phyloP scores from a whole-genome alignment of 2,113 vertebrate genomes.

The Onychorhynchus coronatus region DNA sequence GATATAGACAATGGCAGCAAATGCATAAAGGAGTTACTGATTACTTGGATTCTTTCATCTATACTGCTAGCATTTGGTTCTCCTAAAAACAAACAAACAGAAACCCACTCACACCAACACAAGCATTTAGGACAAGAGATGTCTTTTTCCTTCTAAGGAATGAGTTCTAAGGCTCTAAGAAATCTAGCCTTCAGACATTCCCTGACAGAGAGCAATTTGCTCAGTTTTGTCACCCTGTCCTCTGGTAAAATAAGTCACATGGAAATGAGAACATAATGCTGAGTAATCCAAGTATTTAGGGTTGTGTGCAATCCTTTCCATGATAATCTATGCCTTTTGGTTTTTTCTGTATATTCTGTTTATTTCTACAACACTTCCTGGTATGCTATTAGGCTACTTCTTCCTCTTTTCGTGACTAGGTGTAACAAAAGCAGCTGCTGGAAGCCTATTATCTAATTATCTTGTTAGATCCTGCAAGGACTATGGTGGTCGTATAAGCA shows the following conservation, averaged over 20 bases:
- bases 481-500: neutral
- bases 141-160: neutral
- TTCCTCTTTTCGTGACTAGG: slow-evolving; percentile 6
- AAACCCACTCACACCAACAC: neutral
- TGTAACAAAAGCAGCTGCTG: slow-evolving; percentile 21
- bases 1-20: neutral
- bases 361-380: neutral
- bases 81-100: neutral
- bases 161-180: neutral
- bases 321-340: neutral
- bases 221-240: neutral
- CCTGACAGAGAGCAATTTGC: neutral
- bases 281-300: neutral
- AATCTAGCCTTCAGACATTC: neutral
- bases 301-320: neutral
- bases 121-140: neutral
- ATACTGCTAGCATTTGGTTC: neutral
- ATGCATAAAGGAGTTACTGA: neutral
- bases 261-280: neutral
- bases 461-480: slow-evolving; percentile 1
- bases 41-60: neutral
- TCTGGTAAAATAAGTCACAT: neutral
- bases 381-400: neutral
- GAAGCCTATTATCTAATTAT: slow-evolving; percentile 42
- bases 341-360: neutral